Percentiles rank a stretch among this genome's conserved stretches.
Evolutionary conservation across 2,888 invertebrate genomes (phyloP).

Genomic region (Sphecodes monilicornis): DNA sequence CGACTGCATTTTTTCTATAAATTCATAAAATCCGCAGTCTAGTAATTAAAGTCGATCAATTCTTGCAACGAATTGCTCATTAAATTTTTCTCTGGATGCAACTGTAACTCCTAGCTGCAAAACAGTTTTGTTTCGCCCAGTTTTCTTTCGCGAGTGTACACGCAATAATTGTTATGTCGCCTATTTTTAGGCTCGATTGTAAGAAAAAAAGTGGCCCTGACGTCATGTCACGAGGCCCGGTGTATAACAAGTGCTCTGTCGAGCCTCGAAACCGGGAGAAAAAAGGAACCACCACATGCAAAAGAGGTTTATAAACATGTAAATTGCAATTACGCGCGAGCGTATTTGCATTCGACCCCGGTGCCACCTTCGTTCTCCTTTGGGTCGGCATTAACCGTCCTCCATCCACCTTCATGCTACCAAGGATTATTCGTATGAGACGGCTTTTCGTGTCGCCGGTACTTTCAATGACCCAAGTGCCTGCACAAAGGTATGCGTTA

Average conservation of each 20-base stretch:
- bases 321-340: constrained; percentile 63
- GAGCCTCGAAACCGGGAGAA: constrained; percentile 24
- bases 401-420: constrained; percentile 10
- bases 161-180: constrained; percentile 50
- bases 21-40: not conserved
- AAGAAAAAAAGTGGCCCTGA: constrained; percentile 41
- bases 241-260: constrained; percentile 41
- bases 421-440: constrained; percentile 35
- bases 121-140: not conserved
- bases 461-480: constrained; percentile 27
- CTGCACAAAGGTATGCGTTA: constrained; percentile 27
- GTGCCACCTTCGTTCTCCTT: constrained; percentile 39
- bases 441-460: constrained; percentile 44
- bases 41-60: not conserved
- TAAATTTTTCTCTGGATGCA: not conserved
- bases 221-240: constrained; percentile 31
- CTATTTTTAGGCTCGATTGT: constrained; percentile 71
- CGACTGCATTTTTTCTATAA: not conserved
- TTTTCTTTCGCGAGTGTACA: not conserved
- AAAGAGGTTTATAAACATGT: constrained; percentile 65
- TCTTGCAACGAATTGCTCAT: not conserved
- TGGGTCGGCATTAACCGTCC: constrained; percentile 28
- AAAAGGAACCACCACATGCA: constrained; percentile 48
- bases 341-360: constrained; percentile 63
- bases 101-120: not conserved